phyloP scores from a whole-genome alignment of 2,888 invertebrate species.

The Sthenelais limicola region DNA sequence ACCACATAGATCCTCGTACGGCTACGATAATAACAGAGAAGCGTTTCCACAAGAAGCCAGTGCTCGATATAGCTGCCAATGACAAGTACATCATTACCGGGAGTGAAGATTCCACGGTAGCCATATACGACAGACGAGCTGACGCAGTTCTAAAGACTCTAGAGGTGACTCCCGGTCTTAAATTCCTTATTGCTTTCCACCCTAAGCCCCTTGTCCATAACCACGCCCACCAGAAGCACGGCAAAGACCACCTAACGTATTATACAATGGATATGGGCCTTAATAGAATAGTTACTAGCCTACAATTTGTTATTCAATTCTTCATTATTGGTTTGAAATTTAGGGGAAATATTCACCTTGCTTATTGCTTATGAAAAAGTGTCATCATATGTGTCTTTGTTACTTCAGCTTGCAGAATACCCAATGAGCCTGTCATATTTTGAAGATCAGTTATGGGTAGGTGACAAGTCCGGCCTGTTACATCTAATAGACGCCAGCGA shows the following conservation, averaged over 20 bases:
- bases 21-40: conserved; percentile 50
- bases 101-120: conserved; percentile 67
- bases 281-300: too few relatives aligned
- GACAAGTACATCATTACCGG: conserved; percentile 66
- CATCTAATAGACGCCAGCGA: conserved; percentile 61
- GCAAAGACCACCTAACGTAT: too few relatives aligned
- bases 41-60: conserved; percentile 61
- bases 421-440: conserved; percentile 63
- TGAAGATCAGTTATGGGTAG: conserved; percentile 66
- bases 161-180: conserved; percentile 42
- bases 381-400: neutral
- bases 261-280: too few relatives aligned
- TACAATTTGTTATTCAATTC: too few relatives aligned
- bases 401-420: conserved; percentile 55
- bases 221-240: too few relatives aligned
- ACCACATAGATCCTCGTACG: conserved; percentile 63
- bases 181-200: too few relatives aligned
- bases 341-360: too few relatives aligned
- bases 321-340: too few relatives aligned
- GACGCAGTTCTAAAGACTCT: conserved; percentile 57
- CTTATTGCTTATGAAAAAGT: too few relatives aligned
- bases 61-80: conserved; percentile 63
- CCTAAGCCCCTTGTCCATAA: too few relatives aligned
- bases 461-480: conserved; percentile 62
- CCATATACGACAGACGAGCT: conserved; percentile 63